Base-by-base conservation (phyloP, 2,113 vertebrate genomes). In the Charadrius vociferus region DNA sequence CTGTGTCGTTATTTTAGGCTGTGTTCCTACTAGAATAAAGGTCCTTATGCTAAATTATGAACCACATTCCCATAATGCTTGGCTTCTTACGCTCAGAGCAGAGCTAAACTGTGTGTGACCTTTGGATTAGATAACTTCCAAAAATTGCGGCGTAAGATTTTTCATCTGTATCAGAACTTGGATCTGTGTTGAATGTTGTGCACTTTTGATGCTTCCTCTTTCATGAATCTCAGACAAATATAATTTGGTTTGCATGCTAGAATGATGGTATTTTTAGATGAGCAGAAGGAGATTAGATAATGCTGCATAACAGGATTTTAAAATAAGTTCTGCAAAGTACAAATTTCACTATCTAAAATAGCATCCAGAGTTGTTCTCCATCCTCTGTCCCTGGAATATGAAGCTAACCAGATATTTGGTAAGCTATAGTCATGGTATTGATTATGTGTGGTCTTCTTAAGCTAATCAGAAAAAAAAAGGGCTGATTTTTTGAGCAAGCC, bases 191-290 rank as follows among this genome's bases (percentile, higher is more conserved):
- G 73, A 87, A 82, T 75, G 73, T 87, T 91, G 72, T 94, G 53
- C 34, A 82, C 70, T 96, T 94, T 41, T 80, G 66, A 95, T 92
- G 84, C 90, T 93, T 97, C 90, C 95, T 93, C 81, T 88, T 96
- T 95, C 53, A 77, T 86, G 84, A 97, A 53, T 85, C 85, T 95
- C 79, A 90, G 96, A 94, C 85, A 92, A 96, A 86, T 90, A 88
- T 88, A 94, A 96, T 97, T 93, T 88, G 49, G 78, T 85, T 96
- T 94, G 85, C 79, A 66, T 94, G 92, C 85, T 93, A 88, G 81
- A 83, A 90, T 65, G 34, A 41, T 90, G 66, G n/a, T 96, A 96
- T 96, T 96, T 97, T 96, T 94, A 94, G 96, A 97, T 94, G 84
- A 82, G 36, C 70, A 87, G 86, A 90, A 92, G 80, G 77, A 96